Base-by-base conservation (phyloP, 1,140 invertebrate genomes). In the Lepidurus arcticus region DNA sequence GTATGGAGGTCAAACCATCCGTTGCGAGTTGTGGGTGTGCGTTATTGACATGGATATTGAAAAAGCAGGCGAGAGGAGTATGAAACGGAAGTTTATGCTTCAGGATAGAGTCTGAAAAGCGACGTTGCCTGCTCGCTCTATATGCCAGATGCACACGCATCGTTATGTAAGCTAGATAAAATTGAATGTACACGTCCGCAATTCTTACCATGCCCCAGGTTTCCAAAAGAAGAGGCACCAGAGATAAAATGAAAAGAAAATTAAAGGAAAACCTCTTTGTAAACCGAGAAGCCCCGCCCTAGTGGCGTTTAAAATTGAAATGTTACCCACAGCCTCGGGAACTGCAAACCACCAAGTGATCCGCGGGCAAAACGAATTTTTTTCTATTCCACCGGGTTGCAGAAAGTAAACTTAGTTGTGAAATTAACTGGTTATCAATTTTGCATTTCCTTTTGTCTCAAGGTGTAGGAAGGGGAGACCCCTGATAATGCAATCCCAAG, bases 401-500 rank as follows among this genome's bases (percentile, higher is more conserved):
- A 65, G 53, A 65, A 65, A 65, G 53, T 65, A 65, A 34, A 9
- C 53, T 65, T 65, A 13, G 13, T 65, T 21, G 53, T 65, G n/a
- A 21, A 65, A 65, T 65, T n/a, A 4, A 65, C 21, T 65, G 53
- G 21, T 21, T 65, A 65, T 65, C 53, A 65, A 65, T 65, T 65
- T 65, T 65, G 53, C 53, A 21, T 65, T 65, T 65, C 53, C 53
- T 65, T 65, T 65, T 65, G 34, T 34, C 53, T 65, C 13, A 21
- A 65, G 53, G 16, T 65, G 7, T n/a, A 3, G 53, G 53, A 21
- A 65, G 53, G 53, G 53, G 53, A 11, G 21, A 65, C 16, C 21
- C 53, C 9, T n/a, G 16, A 5, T 65, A 65, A 34, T 34, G 34
- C 34, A 34, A 34, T 34, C 34, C 4, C 34, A 34, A 34, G 34